Evolutionary conservation across 1,140 invertebrate genomes (phyloP), one percentile per base, ranked within the genome.

Genomic region (Sminthurinus signatus): DNA sequence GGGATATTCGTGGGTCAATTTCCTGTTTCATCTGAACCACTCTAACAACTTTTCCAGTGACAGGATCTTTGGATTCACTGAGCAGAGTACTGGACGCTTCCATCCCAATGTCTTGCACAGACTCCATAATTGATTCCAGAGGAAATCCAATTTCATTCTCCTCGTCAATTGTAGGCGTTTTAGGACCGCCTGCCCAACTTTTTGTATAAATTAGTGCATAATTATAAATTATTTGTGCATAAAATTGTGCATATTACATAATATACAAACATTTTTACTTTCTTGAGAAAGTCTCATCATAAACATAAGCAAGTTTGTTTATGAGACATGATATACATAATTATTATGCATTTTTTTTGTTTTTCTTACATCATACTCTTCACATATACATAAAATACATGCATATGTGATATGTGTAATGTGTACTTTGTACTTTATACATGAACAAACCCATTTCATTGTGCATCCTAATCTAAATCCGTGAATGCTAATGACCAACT

Each of bases 161-260:
- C 23, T 39, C 29, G 21, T 56, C 31, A 4, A 56, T 56, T 15
- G 54, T 56, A 4, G 54, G 36, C 2, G 36, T 56, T 12, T 27
- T 27, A 14, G 54, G 54, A 56, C 54, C 54, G 3, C 54, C 54
- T 8, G 54, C 54, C 54, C 54, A 56, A 42, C 54, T 56, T 27
- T 10, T 19, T 36, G n/a, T n/a, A n/a, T 21, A 5, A 25, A 15
- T 19, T 21, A 14, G 21, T 36, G 14, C 12, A 3, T 19, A 15
- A 56, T 52, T 27, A 10, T 25, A 15, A 17, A 48, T 19, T 48
- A 44, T 27, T 44, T 17, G 17, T 31, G 31, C n/a, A 10, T 23
- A 48, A 39, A 10, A 10, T 19, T 21, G 10, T 5, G 23, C 10
- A 19, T 8, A 10, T 48, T 10, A 48, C 8, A 48, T 10, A 10